Evolutionary conservation across 2,888 invertebrate genomes (phyloP), one percentile per base, ranked within the genome.

Genomic region (Stenoptilia bipunctidactyla): DNA sequence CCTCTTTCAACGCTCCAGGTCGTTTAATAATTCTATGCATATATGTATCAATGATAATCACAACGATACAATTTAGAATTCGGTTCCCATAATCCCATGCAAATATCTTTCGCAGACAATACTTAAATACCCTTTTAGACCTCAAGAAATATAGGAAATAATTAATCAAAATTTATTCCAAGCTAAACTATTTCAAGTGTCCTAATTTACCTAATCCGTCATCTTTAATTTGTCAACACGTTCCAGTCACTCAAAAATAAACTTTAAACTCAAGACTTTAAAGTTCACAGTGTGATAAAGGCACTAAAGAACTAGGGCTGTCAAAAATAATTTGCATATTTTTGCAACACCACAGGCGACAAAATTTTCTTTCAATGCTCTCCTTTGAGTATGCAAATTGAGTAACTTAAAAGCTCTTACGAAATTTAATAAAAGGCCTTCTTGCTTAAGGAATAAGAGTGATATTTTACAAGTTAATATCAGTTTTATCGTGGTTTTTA

Each of bases 131-230:
- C 42, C 46, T 51, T 51, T 45, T 40, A 25, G 25, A 53, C 49
- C 51, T 58, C 51, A 58, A 56, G 49, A 64, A 47, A 55, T 55
- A 68, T 66, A 51, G 53, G 40, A 55, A 59, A 70, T 69, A 61
- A 73, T 73, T 71, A 72, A 71, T 73, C 71, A 69, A 55, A 56
- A 47, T 48, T 53, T 45, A 39, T 43, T 30, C n/a, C 30, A 30
- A 4, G 10, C 10, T 8, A 20, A 20, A 20, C 20, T 20, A 20
- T 20, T 47, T 52, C 45, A 52, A 54, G 50, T 48, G 42, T 34
- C 34, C 40, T 57, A 53, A 70, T 73, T 70, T 70, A 63, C 62
- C 60, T 71, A 73, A 73, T 73, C 70, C 58, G 57, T 69, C 69
- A 66, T 54, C 44, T 45, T 50, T 52, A 43, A 38, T 27, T 40